Percentiles rank a stretch among this genome's conserved stretches.
Conservation (phyloP, 2,113 vertebrate species). For the Piaya cayana region DNA sequence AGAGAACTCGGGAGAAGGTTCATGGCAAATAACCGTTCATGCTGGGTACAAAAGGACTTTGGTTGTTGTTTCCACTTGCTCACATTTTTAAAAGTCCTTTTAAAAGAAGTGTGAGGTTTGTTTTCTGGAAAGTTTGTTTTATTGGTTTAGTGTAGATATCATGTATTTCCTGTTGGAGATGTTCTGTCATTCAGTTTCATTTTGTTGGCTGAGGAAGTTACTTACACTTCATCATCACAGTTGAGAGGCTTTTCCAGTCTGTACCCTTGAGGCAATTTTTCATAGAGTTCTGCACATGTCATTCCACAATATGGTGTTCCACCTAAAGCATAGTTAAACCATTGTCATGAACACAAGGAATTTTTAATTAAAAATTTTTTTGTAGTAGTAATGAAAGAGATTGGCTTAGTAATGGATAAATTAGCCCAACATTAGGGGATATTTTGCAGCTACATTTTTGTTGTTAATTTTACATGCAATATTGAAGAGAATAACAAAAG, state of each 20-base stretch:
- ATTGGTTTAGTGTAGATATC: background rate
- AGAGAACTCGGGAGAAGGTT: background rate
- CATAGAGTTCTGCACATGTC: conserved; percentile 88
- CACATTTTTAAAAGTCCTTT: background rate
- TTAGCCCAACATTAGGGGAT: background rate
- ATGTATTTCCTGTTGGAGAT: background rate
- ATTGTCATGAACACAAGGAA: background rate
- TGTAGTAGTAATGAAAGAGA: background rate
- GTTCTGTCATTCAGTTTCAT: background rate
- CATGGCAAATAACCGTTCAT: background rate
- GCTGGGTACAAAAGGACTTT: background rate
- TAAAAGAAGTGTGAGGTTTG: background rate
- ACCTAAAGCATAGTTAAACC: conserved; percentile 68
- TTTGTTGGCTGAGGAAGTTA: background rate
- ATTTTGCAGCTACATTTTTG: background rate
- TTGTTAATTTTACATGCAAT: background rate
- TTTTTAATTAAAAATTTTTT: background rate
- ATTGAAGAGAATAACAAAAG: background rate
- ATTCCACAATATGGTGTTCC: conserved; percentile 90
- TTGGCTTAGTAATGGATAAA: background rate
- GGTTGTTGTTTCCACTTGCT: background rate
- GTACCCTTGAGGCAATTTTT: conserved; percentile 88
- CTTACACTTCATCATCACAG: conserved; percentile 91
- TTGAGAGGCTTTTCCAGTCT: conserved; percentile 89
- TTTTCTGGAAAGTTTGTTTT: background rate